A percentile compares a stretch with the other conserved stretches of the same genome.
phyloP scores from a whole-genome alignment of 2,888 invertebrate species.

The Sussaba pulchella region DNA sequence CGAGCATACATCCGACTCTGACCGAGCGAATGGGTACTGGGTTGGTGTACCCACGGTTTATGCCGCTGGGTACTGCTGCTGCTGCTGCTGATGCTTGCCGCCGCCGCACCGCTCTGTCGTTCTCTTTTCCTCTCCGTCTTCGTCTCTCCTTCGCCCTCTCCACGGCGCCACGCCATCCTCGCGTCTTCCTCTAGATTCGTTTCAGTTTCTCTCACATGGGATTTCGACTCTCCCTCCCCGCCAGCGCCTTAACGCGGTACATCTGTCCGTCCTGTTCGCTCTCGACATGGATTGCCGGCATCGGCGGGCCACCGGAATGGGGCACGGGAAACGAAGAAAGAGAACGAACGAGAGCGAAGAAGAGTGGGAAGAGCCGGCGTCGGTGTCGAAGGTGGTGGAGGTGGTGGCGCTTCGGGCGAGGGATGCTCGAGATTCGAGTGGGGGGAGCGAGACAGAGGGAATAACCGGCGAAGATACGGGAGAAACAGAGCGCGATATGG shows the following conservation, averaged over 20 bases:
- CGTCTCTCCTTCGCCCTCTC: background rate
- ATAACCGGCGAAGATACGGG: conserved; percentile 16
- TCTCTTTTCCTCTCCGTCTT: background rate
- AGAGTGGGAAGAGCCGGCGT: background rate
- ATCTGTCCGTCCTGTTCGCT: conserved; percentile 17
- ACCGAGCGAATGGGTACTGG: conserved; percentile 62
- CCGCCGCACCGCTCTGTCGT: background rate
- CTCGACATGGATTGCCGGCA: conserved; percentile 35
- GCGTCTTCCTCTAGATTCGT: background rate
- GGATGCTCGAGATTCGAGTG: background rate
- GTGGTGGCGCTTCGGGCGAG: background rate
- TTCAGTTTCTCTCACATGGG: conserved; percentile 6
- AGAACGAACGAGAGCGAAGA: background rate
- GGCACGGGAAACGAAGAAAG: conserved; percentile 14
- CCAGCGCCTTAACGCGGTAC: background rate
- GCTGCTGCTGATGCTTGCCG: background rate
- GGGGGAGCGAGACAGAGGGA: conserved; percentile 23
- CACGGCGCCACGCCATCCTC: background rate
- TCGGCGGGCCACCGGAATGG: conserved; percentile 29
- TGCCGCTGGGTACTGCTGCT: background rate
- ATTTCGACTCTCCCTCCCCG: conserved; percentile 18
- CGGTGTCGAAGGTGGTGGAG: no score
- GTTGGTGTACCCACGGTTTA: conserved; percentile 43
- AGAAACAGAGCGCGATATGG: conserved; percentile 22
- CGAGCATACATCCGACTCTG: conserved; percentile 71